Conservation (phyloP, 2,797 vertebrate genomes). For the Zonotrichia albicollis region DNA sequence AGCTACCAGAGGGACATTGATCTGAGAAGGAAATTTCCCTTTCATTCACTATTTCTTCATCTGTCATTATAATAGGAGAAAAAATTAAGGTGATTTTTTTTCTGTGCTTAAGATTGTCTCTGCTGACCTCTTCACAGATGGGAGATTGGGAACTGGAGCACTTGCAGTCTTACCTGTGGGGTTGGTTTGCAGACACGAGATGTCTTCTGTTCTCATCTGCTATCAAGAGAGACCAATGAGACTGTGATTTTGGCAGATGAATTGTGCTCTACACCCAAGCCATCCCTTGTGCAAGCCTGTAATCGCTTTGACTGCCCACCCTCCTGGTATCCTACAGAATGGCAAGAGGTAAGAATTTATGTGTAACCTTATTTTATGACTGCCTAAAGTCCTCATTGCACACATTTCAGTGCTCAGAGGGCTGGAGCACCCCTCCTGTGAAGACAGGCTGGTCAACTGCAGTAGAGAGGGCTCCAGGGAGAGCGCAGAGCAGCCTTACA, state of each 20-base stretch:
- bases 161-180: slow-evolving; percentile 92
- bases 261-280: slow-evolving; percentile 85
- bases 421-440: background rate
- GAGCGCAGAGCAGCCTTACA: background rate
- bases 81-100: background rate
- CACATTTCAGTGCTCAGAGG: background rate
- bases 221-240: slow-evolving; percentile 81
- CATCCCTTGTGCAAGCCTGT: slow-evolving; percentile 87
- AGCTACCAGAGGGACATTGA: background rate
- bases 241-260: slow-evolving; percentile 81
- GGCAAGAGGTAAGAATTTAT: slow-evolving; percentile 84
- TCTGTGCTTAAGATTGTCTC: slow-evolving; percentile 10
- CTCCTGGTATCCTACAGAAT: slow-evolving; percentile 85
- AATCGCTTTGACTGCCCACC: slow-evolving; percentile 94
- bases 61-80: background rate
- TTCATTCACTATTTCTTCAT: background rate
- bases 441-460: background rate
- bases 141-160: slow-evolving; percentile 89
- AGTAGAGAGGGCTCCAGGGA: background rate
- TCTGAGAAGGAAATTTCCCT: background rate
- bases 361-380: background rate
- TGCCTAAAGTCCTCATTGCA: background rate
- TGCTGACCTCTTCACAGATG: slow-evolving; percentile 80
- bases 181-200: slow-evolving; percentile 90
- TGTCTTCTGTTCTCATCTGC: slow-evolving; percentile 84